Evolutionary conservation across 2,113 vertebrate species (phyloP).

Genomic region (Anguilla rostrata): DNA sequence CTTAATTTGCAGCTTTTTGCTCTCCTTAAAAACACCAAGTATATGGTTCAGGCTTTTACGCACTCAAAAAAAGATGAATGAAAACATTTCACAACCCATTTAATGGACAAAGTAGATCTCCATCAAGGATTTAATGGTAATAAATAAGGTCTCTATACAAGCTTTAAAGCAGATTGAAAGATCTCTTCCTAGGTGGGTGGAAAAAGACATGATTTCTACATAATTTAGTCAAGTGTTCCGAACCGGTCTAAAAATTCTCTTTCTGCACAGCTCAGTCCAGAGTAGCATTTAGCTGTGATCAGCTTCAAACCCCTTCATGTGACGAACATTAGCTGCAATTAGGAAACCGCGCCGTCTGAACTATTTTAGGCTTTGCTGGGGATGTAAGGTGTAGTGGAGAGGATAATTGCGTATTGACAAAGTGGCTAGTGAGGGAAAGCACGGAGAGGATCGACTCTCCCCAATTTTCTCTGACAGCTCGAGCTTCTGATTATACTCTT

Average conservation of each 20-base stretch:
- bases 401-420: conserved; percentile 74
- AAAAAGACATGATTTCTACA: not conserved
- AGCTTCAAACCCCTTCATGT: conserved; percentile 55
- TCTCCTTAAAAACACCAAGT: not conserved
- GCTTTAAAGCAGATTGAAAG: not conserved
- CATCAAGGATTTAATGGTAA: not conserved
- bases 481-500: conserved; percentile 66
- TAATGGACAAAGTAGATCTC: not conserved
- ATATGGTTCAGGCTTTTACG: not conserved
- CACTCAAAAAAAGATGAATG: not conserved
- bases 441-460: conserved; percentile 49
- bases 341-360: conserved; percentile 55
- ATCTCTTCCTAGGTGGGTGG: not conserved
- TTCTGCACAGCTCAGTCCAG: not conserved
- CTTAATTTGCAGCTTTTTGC: not conserved
- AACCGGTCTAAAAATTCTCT: not conserved
- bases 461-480: conserved; percentile 65
- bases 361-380: conserved; percentile 60
- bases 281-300: not conserved
- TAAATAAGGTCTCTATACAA: not conserved
- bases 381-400: conserved; percentile 51
- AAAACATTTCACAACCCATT: not conserved
- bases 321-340: conserved; percentile 64
- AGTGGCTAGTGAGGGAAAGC: conserved; percentile 58
- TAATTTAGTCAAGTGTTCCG: not conserved